Percentiles rank a stretch among this genome's conserved stretches.
Conservation (phyloP, 2,888 invertebrate genomes). For the Lampropteryx suffumata region DNA sequence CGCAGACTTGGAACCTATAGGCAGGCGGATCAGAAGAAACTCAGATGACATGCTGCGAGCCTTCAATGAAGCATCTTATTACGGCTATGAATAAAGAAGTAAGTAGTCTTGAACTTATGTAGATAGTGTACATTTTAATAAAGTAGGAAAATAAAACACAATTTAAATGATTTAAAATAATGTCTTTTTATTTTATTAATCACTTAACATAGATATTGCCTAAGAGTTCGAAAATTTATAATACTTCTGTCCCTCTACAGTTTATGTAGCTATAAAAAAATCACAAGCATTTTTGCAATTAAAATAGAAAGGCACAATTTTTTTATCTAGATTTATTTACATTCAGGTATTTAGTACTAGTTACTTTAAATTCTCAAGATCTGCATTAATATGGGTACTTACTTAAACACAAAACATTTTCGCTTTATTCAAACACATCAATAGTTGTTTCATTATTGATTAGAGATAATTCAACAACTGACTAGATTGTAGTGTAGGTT, state of each 20-base stretch:
- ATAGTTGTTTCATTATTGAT: neutral
- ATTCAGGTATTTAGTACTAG: neutral
- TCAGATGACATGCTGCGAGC: constrained; percentile 90
- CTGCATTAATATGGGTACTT: too few species aligned
- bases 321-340: too few species aligned
- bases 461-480: neutral
- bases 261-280: constrained; percentile 38
- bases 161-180: constrained; percentile 70
- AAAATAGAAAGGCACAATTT: constrained; percentile 47
- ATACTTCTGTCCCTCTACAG: constrained; percentile 60
- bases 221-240: constrained; percentile 55
- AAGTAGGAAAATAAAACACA: constrained; percentile 44
- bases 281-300: constrained; percentile 38
- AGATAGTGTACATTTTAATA: constrained; percentile 51
- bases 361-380: neutral
- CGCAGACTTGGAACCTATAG: constrained; percentile 95
- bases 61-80: constrained; percentile 88
- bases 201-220: constrained; percentile 59
- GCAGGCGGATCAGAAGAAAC: constrained; percentile 88
- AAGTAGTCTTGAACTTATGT: constrained; percentile 11
- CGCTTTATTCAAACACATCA: too few species aligned
- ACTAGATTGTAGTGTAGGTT: neutral
- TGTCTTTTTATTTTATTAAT: constrained; percentile 79
- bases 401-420: too few species aligned
- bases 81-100: constrained; percentile 86